Percentiles rank a stretch among this genome's conserved stretches.
Conservation (phyloP, 2,113 vertebrate genomes). For the Spheniscus mendiculus region DNA sequence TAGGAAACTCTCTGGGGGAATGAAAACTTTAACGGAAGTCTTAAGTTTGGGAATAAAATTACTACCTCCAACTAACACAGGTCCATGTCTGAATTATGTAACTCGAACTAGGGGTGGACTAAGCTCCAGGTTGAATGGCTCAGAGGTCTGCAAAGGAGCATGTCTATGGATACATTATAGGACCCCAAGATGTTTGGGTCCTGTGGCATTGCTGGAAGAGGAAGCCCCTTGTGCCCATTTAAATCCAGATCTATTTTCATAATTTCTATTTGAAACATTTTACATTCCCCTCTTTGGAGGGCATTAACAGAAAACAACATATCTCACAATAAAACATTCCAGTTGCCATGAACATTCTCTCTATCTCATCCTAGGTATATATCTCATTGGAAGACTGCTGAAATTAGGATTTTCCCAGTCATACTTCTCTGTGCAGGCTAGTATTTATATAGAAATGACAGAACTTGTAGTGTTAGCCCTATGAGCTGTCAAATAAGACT, state of each 20-base stretch:
- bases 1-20: background rate
- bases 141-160: background rate
- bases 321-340: background rate
- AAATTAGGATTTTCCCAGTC: background rate
- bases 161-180: background rate
- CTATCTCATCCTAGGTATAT: background rate
- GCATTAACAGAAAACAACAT: background rate
- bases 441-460: background rate
- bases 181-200: background rate
- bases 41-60: background rate
- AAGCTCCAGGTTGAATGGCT: background rate
- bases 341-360: background rate
- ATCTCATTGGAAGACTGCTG: background rate
- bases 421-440: background rate
- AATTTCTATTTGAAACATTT: background rate
- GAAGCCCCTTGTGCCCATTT: background rate
- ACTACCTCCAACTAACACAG: background rate
- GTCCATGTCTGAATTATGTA: fast-evolving
- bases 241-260: background rate
- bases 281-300: background rate
- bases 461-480: background rate
- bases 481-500: background rate
- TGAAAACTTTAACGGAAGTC: background rate
- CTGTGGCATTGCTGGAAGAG: background rate
- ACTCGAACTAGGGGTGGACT: background rate